Evolutionary conservation across 2,797 vertebrate genomes (phyloP).

Genomic region (Chelmon rostratus): DNA sequence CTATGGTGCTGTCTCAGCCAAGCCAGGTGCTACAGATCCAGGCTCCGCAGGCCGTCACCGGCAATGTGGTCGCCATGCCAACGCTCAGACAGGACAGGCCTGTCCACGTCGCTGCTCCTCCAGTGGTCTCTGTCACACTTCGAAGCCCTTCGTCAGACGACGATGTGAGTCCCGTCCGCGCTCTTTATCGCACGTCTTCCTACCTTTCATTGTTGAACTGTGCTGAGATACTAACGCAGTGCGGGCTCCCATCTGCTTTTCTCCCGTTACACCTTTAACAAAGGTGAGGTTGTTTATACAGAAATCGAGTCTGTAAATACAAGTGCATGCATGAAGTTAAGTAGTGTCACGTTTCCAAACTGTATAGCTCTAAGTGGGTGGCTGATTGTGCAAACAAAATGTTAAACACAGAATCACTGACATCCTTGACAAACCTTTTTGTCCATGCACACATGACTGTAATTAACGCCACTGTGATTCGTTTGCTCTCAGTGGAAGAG

Average conservation of each 20-base stretch:
- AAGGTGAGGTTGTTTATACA: neutral
- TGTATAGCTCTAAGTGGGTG: neutral
- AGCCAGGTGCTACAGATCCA: constrained; percentile 91
- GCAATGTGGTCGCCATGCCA: constrained; percentile 83
- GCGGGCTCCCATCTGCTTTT: neutral
- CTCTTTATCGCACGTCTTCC: neutral
- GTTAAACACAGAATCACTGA: constrained; percentile 4
- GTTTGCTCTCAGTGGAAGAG: neutral
- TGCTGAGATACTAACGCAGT: neutral
- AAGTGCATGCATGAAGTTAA: neutral
- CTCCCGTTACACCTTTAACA: constrained; percentile 1
- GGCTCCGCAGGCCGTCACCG: constrained; percentile 82
- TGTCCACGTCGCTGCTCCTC: constrained; percentile 58
- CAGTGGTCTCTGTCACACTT: constrained; percentile 70
- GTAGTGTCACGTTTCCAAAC: neutral
- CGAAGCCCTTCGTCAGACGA: constrained; percentile 80
- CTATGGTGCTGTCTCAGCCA: constrained; percentile 88
- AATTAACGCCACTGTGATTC: neutral
- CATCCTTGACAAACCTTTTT: constrained; percentile 14
- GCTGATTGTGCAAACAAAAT: constrained; percentile 11
- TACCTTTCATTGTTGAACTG: neutral
- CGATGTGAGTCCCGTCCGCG: constrained; percentile 89
- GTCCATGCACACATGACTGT: neutral
- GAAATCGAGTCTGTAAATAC: neutral
- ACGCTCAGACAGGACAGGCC: constrained; percentile 81